Conservation (phyloP, 2,113 vertebrate genomes). For the Dipodomys merriami region DNA sequence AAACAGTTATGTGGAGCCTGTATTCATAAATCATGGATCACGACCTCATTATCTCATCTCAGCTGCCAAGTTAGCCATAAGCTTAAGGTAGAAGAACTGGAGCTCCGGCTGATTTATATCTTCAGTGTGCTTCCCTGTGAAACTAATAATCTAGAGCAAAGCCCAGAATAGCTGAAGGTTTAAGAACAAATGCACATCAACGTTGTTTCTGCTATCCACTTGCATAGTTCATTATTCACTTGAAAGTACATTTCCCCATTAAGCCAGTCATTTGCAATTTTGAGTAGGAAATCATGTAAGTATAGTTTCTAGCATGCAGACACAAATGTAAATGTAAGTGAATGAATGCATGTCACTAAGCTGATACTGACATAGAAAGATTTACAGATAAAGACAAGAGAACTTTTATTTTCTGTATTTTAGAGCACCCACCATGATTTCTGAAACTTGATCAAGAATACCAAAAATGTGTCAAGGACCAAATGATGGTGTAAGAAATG, state of each 20-base stretch:
- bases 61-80: neutral
- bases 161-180: neutral
- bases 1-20: neutral
- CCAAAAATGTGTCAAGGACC: neutral
- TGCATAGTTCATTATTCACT: conserved; percentile 26
- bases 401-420: neutral
- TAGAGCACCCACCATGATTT: neutral
- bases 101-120: neutral
- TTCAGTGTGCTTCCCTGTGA: neutral
- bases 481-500: neutral
- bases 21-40: neutral
- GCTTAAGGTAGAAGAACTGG: neutral
- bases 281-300: conserved; percentile 38
- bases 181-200: conserved; percentile 11
- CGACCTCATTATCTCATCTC: neutral
- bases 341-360: neutral
- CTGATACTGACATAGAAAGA: neutral
- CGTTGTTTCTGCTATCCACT: neutral
- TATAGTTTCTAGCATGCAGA: neutral
- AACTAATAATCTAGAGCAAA: neutral
- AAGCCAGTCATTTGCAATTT: conserved; percentile 47
- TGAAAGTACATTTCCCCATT: conserved; percentile 44
- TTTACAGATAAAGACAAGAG: neutral
- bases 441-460: neutral
- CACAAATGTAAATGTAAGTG: neutral